Evolutionary conservation across 2,888 invertebrate species (phyloP), one percentile per base, ranked within the genome.

Genomic region (Oconnorella tubifera): DNA sequence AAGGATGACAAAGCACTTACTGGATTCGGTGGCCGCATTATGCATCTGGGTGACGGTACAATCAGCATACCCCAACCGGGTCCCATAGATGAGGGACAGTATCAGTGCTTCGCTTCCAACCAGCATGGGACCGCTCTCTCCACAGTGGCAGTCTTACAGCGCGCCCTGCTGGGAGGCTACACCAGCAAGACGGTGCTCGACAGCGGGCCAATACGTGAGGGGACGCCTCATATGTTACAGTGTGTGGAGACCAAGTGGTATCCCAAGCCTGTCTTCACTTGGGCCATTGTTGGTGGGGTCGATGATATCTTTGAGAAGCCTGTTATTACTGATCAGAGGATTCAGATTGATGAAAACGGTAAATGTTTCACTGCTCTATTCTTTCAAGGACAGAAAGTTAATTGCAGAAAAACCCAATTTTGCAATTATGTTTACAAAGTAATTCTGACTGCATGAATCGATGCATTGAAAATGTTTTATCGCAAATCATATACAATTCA

Each of bases 301-400:
- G 59, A 49, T 4, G 68, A 65, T 23, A 53, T 57, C 40, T 53
- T 23, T 25, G 65, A 66, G 25, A 33, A 28, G 2, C 19, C 50
- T 0, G 51, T 68, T 19, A n/a, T 33, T n/a, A 49, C 50, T 28
- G 63, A 65, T 40, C 28, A 40, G 28, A n/a, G 68, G 2, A 32
- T 68, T 25, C 55, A 64, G 53, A 60, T 56, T n/a, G 66, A 66
- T 27, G 64, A 64, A 49, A 51, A 66, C 27, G 66, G 66, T 66
- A 19, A 19, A n/a, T n/a, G n/a, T n/a, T n/a, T n/a, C n/a, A n/a
- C n/a, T n/a, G n/a, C n/a, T n/a, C n/a, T n/a, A n/a, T n/a, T n/a
- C n/a, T n/a, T n/a, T n/a, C n/a, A n/a, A n/a, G n/a, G n/a, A n/a
- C n/a, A n/a, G n/a, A n/a, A n/a, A n/a, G n/a, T n/a, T n/a, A n/a